Evolutionary conservation across 2,888 invertebrate species (phyloP).

Genomic region (Coleophora flavipennella): DNA sequence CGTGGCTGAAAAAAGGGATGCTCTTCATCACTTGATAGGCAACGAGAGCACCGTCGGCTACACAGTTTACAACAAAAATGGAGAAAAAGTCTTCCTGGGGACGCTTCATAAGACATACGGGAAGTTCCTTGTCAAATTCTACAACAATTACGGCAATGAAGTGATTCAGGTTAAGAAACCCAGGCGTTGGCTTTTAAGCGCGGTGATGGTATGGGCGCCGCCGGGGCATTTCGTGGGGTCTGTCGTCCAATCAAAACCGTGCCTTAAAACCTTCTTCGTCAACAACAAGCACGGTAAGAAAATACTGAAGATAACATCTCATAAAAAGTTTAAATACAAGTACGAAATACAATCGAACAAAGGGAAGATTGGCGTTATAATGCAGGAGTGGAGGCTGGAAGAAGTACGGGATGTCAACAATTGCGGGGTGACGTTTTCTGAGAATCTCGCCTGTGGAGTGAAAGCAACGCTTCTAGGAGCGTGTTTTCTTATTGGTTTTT

Average conservation of each 20-base stretch:
- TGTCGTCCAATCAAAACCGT: slow-evolving; percentile 18
- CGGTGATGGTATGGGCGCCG: slow-evolving; percentile 36
- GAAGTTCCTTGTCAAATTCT: slow-evolving; percentile 33
- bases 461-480: slow-evolving; percentile 40
- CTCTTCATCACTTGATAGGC: slow-evolving; percentile 20
- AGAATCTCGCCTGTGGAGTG: slow-evolving; percentile 24
- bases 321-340: slow-evolving; percentile 13
- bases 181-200: slow-evolving; percentile 22
- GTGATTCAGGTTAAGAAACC: slow-evolving; percentile 33
- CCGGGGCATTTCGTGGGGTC: slow-evolving; percentile 39
- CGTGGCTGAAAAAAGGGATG: slow-evolving; percentile 29
- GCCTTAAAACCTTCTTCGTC: slow-evolving; percentile 24
- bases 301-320: slow-evolving; percentile 25
- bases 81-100: slow-evolving; percentile 45
- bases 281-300: slow-evolving; percentile 22
- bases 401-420: slow-evolving; percentile 16
- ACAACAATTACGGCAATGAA: slow-evolving; percentile 47
- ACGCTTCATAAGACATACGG: slow-evolving; percentile 21
- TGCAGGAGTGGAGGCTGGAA: slow-evolving; percentile 16
- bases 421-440: slow-evolving; percentile 32
- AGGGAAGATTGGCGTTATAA: slow-evolving; percentile 28
- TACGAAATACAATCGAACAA: slow-evolving; percentile 22
- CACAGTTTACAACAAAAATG: slow-evolving; percentile 39
- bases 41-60: slow-evolving; percentile 31
- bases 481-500: slow-evolving; percentile 33